phyloP scores from a whole-genome alignment of 2,888 invertebrate species.

The Oxyteleia sp. region DNA sequence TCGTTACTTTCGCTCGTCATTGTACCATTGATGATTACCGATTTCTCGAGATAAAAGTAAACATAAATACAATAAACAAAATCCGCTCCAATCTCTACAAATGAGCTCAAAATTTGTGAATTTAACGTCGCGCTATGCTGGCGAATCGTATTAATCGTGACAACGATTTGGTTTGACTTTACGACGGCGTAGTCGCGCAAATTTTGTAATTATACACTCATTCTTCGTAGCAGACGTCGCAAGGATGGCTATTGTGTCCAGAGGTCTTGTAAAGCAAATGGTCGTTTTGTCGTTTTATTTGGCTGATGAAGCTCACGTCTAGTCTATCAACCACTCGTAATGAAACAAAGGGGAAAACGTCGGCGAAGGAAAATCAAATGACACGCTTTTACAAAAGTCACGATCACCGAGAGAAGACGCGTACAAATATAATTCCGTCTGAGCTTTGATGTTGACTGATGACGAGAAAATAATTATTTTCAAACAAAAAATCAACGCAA shows the following conservation, averaged over 20 bases:
- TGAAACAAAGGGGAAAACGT: constrained; percentile 6
- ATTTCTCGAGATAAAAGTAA: too few relatives aligned
- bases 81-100: constrained; percentile 40
- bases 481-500: too few relatives aligned
- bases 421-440: constrained; percentile 58
- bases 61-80: too few relatives aligned
- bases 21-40: too few relatives aligned
- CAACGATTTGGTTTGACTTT: constrained; percentile 56
- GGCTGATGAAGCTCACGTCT: constrained; percentile 74
- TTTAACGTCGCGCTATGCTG: constrained; percentile 51
- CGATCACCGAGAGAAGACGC: constrained; percentile 44
- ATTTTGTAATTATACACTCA: constrained; percentile 61
- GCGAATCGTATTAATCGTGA: constrained; percentile 58
- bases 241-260: constrained; percentile 48
- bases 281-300: constrained; percentile 73
- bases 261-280: constrained; percentile 72
- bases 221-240: constrained; percentile 47
- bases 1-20: too few relatives aligned
- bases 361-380: constrained; percentile 60
- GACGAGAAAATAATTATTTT: too few relatives aligned
- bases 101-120: constrained; percentile 35
- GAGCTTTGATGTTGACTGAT: constrained; percentile 37
- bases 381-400: constrained; percentile 36
- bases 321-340: constrained; percentile 18
- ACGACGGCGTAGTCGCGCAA: constrained; percentile 30